Conservation (phyloP, 1,140 invertebrate species). For the Orchesella cincta region DNA sequence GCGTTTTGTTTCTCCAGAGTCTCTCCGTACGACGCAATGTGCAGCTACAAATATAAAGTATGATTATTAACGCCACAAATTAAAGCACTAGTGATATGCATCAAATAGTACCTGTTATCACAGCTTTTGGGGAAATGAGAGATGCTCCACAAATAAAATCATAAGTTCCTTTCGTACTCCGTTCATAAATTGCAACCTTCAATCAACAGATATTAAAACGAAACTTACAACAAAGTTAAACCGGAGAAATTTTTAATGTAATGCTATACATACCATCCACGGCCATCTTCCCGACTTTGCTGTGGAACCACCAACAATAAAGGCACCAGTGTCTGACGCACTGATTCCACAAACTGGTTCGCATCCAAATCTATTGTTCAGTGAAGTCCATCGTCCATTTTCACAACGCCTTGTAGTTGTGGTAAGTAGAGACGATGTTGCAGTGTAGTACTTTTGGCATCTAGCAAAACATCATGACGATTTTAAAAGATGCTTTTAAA, state of each 20-base stretch:
- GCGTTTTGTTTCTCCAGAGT: not conserved
- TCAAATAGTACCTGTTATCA: not conserved
- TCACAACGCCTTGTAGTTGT: not conserved
- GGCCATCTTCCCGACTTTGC: not conserved
- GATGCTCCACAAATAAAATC: constrained; percentile 17
- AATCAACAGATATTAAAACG: not conserved
- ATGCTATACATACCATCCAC: not conserved
- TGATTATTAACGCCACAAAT: not conserved
- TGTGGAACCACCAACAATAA: constrained; percentile 17
- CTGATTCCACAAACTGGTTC: not conserved
- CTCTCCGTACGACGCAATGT: constrained; percentile 1
- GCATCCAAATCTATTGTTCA: not conserved
- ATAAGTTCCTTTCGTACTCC: not conserved
- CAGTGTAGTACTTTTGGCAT: not conserved
- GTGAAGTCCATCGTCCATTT: not conserved
- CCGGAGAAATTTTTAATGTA: not conserved
- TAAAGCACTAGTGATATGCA: not conserved
- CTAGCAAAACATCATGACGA: not conserved
- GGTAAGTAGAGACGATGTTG: not conserved
- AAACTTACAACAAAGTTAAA: not conserved
- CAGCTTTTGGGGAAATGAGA: constrained; percentile 3
- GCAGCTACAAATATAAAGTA: not conserved
- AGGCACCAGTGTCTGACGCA: not conserved
- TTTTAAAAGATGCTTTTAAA: not conserved
- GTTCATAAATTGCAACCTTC: constrained; percentile 6